Conservation (phyloP, 2,797 vertebrate species). For the Gadopsis bispinosus region DNA sequence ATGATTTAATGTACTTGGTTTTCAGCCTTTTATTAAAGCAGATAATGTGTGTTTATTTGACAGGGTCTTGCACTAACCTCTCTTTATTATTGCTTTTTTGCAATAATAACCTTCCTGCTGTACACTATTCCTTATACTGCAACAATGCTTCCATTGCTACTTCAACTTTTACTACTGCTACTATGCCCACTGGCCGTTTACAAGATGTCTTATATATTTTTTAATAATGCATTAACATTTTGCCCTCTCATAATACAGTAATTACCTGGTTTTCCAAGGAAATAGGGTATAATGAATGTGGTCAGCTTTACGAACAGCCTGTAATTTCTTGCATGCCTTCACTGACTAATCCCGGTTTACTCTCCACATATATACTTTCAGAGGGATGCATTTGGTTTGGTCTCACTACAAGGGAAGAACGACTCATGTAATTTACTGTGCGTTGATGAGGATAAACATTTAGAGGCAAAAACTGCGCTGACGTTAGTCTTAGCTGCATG, state of each 20-base stretch:
- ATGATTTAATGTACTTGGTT: not conserved
- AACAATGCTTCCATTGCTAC: not conserved
- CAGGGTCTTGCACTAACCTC: not conserved
- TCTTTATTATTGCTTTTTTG: not conserved
- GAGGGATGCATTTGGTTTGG: conserved; percentile 34
- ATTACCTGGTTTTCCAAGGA: conserved; percentile 11
- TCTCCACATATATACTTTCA: conserved; percentile 30
- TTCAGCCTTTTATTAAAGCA: conserved; percentile 1
- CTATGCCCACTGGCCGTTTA: not conserved
- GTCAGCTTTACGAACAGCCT: conserved; percentile 20
- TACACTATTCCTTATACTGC: not conserved
- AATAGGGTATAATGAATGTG: conserved; percentile 33
- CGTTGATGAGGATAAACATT: conserved; percentile 46
- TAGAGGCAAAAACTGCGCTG: conserved; percentile 28
- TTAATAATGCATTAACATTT: conserved; percentile 5
- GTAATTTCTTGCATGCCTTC: conserved; percentile 53
- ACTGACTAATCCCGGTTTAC: conserved; percentile 34
- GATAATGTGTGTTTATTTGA: conserved; percentile 4
- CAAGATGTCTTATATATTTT: not conserved
- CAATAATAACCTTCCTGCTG: not conserved
- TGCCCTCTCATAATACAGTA: not conserved
- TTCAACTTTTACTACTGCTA: not conserved
- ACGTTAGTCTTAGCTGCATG: conserved; percentile 45
- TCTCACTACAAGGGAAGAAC: conserved; percentile 52
- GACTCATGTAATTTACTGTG: conserved; percentile 39